phyloP scores from a whole-genome alignment of 2,797 vertebrate species.

The Sebastes trivittatus region DNA sequence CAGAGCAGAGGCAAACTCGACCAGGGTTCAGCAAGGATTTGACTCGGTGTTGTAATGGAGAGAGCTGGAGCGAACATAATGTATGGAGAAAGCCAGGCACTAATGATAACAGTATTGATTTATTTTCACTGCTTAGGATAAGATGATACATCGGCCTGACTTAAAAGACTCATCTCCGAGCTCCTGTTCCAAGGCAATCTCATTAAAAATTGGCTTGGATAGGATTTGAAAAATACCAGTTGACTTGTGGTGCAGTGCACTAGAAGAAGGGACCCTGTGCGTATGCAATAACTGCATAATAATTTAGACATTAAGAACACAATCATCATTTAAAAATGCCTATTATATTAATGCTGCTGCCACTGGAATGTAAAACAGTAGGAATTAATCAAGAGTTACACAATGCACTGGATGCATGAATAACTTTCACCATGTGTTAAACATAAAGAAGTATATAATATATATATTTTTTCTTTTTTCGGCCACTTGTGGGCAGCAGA shows the following conservation, averaged over 20 bases:
- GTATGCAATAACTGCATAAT: neutral
- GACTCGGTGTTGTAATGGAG: slow-evolving; percentile 3
- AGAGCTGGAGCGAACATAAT: neutral
- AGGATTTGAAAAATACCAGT: neutral
- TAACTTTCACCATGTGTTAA: neutral
- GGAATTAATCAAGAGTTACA: neutral
- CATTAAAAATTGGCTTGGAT: neutral
- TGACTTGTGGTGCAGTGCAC: neutral
- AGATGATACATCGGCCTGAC: slow-evolving; percentile 6
- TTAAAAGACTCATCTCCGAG: neutral
- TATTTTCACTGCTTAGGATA: neutral
- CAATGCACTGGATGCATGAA: neutral
- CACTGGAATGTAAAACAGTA: neutral
- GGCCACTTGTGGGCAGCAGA: neutral
- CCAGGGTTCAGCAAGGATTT: slow-evolving; percentile 1
- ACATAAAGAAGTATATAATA: too few relatives aligned
- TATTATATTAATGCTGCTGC: neutral
- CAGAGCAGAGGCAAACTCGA: slow-evolving; percentile 12
- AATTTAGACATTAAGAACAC: neutral
- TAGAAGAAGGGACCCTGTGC: neutral
- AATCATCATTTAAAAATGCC: neutral
- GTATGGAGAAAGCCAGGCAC: neutral
- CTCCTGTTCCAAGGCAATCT: neutral
- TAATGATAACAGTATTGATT: slow-evolving; percentile 19
- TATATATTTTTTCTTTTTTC: neutral